Evolutionary conservation across 2,888 invertebrate species (phyloP).

Genomic region (Chironomus riparius): DNA sequence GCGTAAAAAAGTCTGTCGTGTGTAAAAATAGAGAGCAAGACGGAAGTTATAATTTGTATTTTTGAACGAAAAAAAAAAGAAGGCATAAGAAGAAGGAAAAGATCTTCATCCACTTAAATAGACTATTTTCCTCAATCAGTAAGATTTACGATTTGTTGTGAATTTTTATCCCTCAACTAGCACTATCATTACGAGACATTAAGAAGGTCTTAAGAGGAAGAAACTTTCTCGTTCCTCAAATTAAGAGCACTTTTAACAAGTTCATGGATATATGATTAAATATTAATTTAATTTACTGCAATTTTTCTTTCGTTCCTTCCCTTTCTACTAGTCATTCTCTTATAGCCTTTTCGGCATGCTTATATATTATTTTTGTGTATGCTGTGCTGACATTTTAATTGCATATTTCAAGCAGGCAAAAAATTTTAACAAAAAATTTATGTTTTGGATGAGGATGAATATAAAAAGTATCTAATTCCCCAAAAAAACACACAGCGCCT

Average conservation of each 20-base stretch:
- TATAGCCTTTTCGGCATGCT: background rate
- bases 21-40: background rate
- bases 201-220: background rate
- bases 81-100: no score
- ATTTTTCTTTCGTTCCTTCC: background rate
- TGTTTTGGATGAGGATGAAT: background rate
- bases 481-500: background rate
- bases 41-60: background rate
- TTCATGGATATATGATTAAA: constrained; percentile 1
- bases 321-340: no score
- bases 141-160: constrained; percentile 16
- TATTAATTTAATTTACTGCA: constrained; percentile 8
- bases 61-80: no score
- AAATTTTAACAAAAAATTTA: background rate
- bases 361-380: background rate
- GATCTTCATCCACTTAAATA: no score
- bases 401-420: background rate
- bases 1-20: background rate
- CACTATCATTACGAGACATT: background rate
- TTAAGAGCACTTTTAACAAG: constrained; percentile 4
- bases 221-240: background rate
- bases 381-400: constrained; percentile 8
- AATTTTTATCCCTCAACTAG: background rate
- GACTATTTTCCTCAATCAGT: background rate
- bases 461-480: background rate